Percentiles rank a stretch among this genome's conserved stretches.
Conservation (phyloP, 2,888 invertebrate species). For the Acleris emargana region DNA sequence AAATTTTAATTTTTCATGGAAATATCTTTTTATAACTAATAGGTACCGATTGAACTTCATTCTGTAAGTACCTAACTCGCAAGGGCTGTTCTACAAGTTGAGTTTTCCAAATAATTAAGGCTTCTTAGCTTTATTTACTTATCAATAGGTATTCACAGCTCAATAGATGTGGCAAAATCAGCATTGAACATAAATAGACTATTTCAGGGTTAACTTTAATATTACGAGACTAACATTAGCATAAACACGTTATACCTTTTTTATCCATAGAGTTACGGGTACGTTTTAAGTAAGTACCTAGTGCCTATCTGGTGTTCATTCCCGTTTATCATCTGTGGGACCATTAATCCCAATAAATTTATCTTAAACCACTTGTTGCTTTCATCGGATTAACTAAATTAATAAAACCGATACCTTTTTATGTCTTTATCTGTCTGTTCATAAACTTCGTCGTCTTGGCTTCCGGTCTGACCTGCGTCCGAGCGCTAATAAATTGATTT, state of each 20-base stretch:
- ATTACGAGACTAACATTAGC: conserved; percentile 1
- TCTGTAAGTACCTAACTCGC: too few species aligned
- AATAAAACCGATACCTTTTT: conserved; percentile 22
- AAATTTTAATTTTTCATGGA: too few species aligned
- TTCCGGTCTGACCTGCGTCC: conserved; percentile 21
- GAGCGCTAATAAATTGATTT: conserved; percentile 19
- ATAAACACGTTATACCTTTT: not conserved
- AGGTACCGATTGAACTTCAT: too few species aligned
- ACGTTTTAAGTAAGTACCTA: not conserved
- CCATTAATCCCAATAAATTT: conserved; percentile 1
- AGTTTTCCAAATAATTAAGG: too few species aligned
- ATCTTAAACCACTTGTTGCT: conserved; percentile 14
- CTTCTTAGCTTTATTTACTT: too few species aligned
- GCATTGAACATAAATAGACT: not conserved
- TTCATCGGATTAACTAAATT: conserved; percentile 3
- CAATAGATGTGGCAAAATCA: not conserved
- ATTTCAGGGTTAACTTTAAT: not conserved
- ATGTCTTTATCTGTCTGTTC: conserved; percentile 27
- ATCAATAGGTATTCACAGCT: not conserved
- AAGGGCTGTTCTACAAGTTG: too few species aligned
- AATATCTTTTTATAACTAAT: too few species aligned
- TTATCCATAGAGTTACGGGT: too few species aligned
- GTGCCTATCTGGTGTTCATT: too few species aligned
- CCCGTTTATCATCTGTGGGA: not conserved
- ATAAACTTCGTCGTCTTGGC: conserved; percentile 8